Percentiles rank a stretch among this genome's conserved stretches.
These are phyloP conservation scores for Nesometra sesokonis DNA, from an alignment of 35 echinoderm and acorn worm genomes.

Conservation along the genomic window DNA sequence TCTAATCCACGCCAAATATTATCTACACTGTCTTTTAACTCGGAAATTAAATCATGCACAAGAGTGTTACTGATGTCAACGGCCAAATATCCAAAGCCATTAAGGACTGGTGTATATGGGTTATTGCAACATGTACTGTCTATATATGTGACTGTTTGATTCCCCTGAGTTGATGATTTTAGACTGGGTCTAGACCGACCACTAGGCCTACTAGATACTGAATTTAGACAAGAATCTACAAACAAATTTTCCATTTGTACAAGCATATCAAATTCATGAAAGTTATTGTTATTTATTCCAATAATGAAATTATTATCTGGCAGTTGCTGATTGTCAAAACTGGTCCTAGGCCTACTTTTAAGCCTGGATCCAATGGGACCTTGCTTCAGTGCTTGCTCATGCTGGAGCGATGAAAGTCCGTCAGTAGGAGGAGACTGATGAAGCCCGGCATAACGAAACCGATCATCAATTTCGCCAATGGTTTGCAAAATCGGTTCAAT, in stretches of 20 bases:
- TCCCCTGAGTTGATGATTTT: not conserved
- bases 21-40: slow-evolving; percentile 6
- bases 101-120: slow-evolving; percentile 22
- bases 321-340: too few species aligned
- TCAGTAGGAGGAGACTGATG: too few species aligned
- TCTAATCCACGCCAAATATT: not conserved
- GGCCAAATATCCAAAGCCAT: slow-evolving; percentile 36
- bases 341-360: too few species aligned
- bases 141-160: slow-evolving; percentile 1
- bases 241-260: slow-evolving; percentile 2
- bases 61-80: slow-evolving; percentile 10
- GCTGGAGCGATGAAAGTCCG: too few species aligned
- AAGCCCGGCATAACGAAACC: not conserved
- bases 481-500: slow-evolving; percentile 35
- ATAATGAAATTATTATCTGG: slow-evolving; percentile 4
- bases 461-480: slow-evolving; percentile 36
- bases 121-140: slow-evolving; percentile 42
- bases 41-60: slow-evolving; percentile 23
- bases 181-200: not conserved
- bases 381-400: too few species aligned
- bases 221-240: too few species aligned
- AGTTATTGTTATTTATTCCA: not conserved
- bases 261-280: slow-evolving; percentile 19
- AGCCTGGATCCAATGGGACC: too few species aligned
- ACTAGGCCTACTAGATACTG: too few species aligned